Percentiles rank a stretch among this genome's conserved stretches.
Conservation (phyloP, 2,797 vertebrate genomes). For the Myiotriccus ornatus region DNA sequence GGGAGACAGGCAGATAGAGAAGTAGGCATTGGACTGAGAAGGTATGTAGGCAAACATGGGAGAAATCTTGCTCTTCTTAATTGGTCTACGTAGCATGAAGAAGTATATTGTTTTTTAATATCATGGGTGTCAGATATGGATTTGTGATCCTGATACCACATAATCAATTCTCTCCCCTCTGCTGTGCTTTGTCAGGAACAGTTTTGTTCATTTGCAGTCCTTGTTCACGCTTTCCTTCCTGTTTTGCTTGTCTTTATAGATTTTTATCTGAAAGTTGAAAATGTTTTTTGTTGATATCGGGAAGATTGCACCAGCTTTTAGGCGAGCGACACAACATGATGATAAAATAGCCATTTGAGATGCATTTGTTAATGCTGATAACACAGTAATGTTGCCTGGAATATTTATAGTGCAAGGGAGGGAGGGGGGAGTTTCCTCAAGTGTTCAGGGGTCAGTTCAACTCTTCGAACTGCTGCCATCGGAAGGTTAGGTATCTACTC, state of each 20-base stretch:
- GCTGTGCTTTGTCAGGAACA: conserved; percentile 36
- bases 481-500: not conserved
- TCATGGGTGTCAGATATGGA: conserved; percentile 49
- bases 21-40: not conserved
- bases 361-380: conserved; percentile 44
- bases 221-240: conserved; percentile 28
- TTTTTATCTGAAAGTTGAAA: conserved; percentile 58
- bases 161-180: conserved; percentile 61
- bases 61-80: not conserved
- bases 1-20: not conserved
- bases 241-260: conserved; percentile 50
- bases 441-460: not conserved
- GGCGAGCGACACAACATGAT: not conserved
- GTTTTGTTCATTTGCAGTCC: conserved; percentile 59
- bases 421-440: not conserved
- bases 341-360: conserved; percentile 46
- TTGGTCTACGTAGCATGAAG: conserved; percentile 20
- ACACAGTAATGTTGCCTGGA: not conserved
- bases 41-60: not conserved
- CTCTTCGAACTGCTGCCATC: not conserved
- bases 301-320: conserved; percentile 24
- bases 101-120: conserved; percentile 47
- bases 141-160: conserved; percentile 63
- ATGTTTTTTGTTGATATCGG: conserved; percentile 21
- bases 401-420: not conserved